These are phyloP conservation scores for Cliona cf. orientalis DNA, from an alignment of 37 sponge, comb jelly and placozoan species.

Conservation along the genomic window DNA sequence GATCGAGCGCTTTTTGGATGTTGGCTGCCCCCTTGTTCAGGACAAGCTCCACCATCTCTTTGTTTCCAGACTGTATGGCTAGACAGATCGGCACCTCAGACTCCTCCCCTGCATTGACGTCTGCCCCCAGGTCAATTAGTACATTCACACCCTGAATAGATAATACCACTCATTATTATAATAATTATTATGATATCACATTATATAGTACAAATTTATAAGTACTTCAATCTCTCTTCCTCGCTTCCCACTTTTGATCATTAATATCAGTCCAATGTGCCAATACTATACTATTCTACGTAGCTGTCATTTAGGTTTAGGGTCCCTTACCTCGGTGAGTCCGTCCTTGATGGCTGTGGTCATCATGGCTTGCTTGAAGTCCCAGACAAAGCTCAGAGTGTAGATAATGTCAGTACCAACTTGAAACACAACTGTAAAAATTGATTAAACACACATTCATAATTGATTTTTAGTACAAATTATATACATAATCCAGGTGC, in stretches of 20 bases:
- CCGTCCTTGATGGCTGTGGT: slow-evolving; percentile 54
- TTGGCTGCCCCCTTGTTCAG: slow-evolving; percentile 38
- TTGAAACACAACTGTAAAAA: slow-evolving; percentile 44
- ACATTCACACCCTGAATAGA: slow-evolving; percentile 53
- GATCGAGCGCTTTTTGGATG: slow-evolving; percentile 40
- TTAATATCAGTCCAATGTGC: too few relatives aligned
- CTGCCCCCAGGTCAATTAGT: slow-evolving; percentile 71
- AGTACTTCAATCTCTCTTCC: not conserved
- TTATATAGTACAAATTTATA: not conserved
- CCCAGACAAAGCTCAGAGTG: slow-evolving; percentile 42
- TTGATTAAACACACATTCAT: not conserved
- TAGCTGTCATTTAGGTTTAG: too few relatives aligned
- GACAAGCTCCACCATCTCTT: slow-evolving; percentile 57
- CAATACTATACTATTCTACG: too few relatives aligned
- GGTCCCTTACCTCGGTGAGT: slow-evolving; percentile 54
- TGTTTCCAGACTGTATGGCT: slow-evolving; percentile 44
- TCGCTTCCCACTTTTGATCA: too few relatives aligned
- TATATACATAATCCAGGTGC: not conserved
- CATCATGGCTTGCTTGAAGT: slow-evolving; percentile 72
- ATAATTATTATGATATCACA: not conserved
- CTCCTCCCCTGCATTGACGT: slow-evolving; percentile 54
- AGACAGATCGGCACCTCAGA: slow-evolving; percentile 62
- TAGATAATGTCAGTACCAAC: slow-evolving; percentile 63
- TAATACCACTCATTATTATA: not conserved
- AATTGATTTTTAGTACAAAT: not conserved